phyloP scores from a whole-genome alignment of 2,888 invertebrate genomes.

The Cataglyphis altisquamis region DNA sequence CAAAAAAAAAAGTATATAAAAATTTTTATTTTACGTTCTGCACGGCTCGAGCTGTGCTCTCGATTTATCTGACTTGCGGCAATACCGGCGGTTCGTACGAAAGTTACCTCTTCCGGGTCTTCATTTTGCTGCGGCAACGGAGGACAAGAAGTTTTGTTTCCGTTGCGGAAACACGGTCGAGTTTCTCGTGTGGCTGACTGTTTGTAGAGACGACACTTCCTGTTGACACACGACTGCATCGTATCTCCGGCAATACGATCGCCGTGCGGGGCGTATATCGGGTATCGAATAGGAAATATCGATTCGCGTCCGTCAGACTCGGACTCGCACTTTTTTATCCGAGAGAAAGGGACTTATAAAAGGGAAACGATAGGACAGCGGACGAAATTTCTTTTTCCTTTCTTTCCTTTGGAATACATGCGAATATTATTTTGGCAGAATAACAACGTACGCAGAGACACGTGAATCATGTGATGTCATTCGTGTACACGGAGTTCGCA shows the following conservation, averaged over 20 bases:
- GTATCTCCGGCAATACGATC: conserved; percentile 31
- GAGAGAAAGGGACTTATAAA: not conserved
- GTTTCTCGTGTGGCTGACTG: conserved; percentile 35
- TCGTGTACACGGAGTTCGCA: not conserved
- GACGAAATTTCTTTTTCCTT: not conserved
- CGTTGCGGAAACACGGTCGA: conserved; percentile 32
- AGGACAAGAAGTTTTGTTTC: conserved; percentile 20
- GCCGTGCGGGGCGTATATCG: not conserved
- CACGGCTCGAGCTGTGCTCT: not conserved
- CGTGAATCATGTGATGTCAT: not conserved
- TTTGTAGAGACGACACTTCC: conserved; percentile 37
- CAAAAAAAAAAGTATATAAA: not conserved
- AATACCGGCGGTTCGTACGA: conserved; percentile 25
- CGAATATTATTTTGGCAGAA: not conserved
- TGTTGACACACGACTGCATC: conserved; percentile 43
- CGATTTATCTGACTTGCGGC: conserved; percentile 31
- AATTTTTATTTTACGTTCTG: conserved; percentile 1
- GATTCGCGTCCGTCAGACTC: conserved; percentile 12
- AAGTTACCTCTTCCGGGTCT: conserved; percentile 45
- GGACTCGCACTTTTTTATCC: conserved; percentile 16
- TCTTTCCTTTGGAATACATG: not conserved
- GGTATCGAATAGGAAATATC: conserved; percentile 27
- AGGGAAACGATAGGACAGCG: not conserved
- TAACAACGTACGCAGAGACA: not conserved
- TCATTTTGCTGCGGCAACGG: conserved; percentile 19